Conservation (phyloP, 2,113 vertebrate species). For the Thinocorus orbignyianus region DNA sequence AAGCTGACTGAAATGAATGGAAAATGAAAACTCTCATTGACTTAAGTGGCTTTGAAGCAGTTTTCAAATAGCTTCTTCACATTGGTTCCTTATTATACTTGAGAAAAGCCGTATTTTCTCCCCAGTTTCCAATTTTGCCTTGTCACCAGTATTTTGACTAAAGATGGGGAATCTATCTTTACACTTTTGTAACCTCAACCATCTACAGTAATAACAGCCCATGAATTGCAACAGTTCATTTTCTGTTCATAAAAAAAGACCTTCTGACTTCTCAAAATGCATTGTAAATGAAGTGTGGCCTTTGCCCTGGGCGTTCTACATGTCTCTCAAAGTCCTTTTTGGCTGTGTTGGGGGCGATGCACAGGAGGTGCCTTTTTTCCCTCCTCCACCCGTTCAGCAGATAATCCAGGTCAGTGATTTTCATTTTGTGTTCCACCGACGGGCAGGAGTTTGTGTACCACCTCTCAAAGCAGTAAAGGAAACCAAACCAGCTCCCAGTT, state of each 20-base stretch:
- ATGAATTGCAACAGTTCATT: background rate
- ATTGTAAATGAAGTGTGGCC: background rate
- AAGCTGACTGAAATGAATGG: background rate
- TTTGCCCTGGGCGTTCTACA: background rate
- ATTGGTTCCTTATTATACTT: background rate
- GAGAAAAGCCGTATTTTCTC: background rate
- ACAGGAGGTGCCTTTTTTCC: background rate
- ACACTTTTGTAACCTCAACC: background rate
- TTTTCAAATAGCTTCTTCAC: background rate
- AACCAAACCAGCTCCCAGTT: background rate
- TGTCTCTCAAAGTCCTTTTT: background rate
- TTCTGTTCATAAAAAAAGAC: background rate
- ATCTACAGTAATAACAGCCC: background rate
- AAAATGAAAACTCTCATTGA: constrained; percentile 1
- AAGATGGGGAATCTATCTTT: background rate
- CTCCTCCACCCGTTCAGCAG: background rate
- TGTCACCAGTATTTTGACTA: background rate
- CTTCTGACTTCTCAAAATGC: background rate
- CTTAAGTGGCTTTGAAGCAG: constrained; percentile 4
- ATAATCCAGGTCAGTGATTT: background rate
- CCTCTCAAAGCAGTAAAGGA: background rate
- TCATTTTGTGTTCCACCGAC: background rate
- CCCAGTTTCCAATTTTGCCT: background rate
- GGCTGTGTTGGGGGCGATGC: background rate
- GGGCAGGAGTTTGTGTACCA: rapidly evolving